phyloP scores from a whole-genome alignment of 2,888 invertebrate genomes.

The Lepidocyrtinus sp. region DNA sequence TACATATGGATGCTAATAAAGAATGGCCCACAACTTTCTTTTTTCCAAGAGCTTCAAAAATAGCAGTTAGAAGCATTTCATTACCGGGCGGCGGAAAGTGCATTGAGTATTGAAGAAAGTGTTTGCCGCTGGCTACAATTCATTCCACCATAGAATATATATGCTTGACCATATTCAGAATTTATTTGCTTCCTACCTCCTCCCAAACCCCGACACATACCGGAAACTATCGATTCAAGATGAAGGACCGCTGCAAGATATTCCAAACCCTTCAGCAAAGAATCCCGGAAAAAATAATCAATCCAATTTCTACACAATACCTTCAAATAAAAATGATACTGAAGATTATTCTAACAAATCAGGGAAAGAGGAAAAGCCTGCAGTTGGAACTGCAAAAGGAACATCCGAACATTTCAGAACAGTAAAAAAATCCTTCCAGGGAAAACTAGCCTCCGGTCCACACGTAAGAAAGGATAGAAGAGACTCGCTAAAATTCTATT shows the following conservation, averaged over 20 bases:
- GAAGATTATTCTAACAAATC: not conserved
- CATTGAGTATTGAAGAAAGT: slow-evolving; percentile 14
- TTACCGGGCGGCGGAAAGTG: slow-evolving; percentile 30
- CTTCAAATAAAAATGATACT: not conserved
- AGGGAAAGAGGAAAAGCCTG: not conserved
- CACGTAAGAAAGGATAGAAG: too few relatives aligned
- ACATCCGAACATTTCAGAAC: slow-evolving; percentile 11
- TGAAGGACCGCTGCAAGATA: slow-evolving; percentile 27
- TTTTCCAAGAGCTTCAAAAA: slow-evolving; percentile 56
- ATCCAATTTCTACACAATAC: not conserved
- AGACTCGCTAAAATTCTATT: not conserved
- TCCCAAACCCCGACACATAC: slow-evolving; percentile 29
- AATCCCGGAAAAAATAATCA: not conserved
- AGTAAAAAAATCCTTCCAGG: slow-evolving; percentile 9
- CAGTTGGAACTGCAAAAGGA: not conserved
- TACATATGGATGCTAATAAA: slow-evolving; percentile 51
- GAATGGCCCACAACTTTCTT: slow-evolving; percentile 33
- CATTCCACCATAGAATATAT: slow-evolving; percentile 28
- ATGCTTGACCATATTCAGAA: too few relatives aligned
- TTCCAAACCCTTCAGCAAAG: slow-evolving; percentile 20
- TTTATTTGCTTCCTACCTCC: slow-evolving; percentile 30
- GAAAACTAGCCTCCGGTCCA: too few relatives aligned
- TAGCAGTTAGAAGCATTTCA: slow-evolving; percentile 57
- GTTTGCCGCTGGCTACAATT: slow-evolving; percentile 43
- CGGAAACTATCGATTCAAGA: slow-evolving; percentile 56